These are phyloP conservation scores for Drosophila meridiana DNA, from an alignment of 2,888 invertebrate species.

Conservation along the genomic window DNA sequence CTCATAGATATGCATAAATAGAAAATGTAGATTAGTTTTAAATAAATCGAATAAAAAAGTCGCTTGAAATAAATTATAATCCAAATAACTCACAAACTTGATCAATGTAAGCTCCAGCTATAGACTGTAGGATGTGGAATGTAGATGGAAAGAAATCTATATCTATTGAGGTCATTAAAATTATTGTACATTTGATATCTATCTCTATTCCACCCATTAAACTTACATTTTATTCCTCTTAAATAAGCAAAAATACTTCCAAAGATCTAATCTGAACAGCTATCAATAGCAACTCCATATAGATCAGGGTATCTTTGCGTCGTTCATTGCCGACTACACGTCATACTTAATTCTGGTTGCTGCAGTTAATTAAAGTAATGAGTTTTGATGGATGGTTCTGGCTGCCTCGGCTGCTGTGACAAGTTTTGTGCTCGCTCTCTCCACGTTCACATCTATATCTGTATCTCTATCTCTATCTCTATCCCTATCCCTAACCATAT, in stretches of 20 bases:
- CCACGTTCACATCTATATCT: too few species aligned
- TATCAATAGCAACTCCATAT: neutral
- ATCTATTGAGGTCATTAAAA: too few species aligned
- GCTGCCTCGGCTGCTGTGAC: neutral
- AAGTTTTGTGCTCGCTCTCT: neutral
- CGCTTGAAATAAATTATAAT: too few species aligned
- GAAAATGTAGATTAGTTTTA: too few species aligned
- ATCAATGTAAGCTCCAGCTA: too few species aligned
- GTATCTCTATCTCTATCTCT: neutral
- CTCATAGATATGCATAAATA: too few species aligned
- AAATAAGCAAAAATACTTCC: neutral
- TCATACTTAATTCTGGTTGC: neutral
- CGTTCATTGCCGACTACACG: neutral
- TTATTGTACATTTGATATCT: too few species aligned
- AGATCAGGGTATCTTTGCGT: neutral
- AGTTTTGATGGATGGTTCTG: slow-evolving; percentile 11
- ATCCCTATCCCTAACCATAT: neutral
- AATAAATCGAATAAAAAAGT: too few species aligned
- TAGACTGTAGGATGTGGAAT: too few species aligned
- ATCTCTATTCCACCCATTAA: neutral
- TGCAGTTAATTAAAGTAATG: slow-evolving; percentile 31
- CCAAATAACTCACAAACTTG: neutral
- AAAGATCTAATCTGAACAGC: neutral
- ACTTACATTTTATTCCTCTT: neutral
- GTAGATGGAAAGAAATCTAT: too few species aligned